Evolutionary conservation across 2,113 vertebrate species (phyloP), one percentile per base, ranked within the genome.

Genomic region (Rhynchomys soricoides): DNA sequence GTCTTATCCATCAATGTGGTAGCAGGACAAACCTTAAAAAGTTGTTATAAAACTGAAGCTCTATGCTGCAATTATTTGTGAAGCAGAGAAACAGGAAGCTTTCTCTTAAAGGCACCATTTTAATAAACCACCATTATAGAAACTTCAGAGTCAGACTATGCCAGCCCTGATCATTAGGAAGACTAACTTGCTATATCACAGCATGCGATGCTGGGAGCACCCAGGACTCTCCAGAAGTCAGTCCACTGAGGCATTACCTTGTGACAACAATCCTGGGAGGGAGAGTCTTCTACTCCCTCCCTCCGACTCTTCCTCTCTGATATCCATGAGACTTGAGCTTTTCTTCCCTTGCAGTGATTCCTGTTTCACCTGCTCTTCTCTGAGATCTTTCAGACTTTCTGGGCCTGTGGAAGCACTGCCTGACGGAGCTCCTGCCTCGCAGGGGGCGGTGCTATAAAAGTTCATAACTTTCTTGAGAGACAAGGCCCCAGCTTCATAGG

Each of bases 391-490:
- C 86, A 97, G 64, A 26, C 98, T 98, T 78, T 99, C 98, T 1
- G 98, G 98, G 89, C 97, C 97, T 7, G 89, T 68, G 45, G 98
- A 97, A 40, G 94, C 29, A 2, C 95, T 26, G 17, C 97, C 96
- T 15, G 96, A 17, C 17, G 96, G 98, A 68, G 96, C 70, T 26
- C 92, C 98, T 5, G 95, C 22, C 68, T 98, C 98, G 52, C 97
- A 79, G 0, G 98, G 96, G 5, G 98, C 70, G 2, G 98, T 95
- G 78, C 98, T 98, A 85, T 99, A 99, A 94, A 99, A 99, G 98
- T 99, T 99, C 99, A 99, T 99, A n/a, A 99, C 99, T 98, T 99
- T 99, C 97, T 99, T 99, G 48, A 99, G 98, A 82, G 99, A 99
- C 87, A 99, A 74, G 8, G 99, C 99, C 92, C 99, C 99, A 37